phyloP scores from a whole-genome alignment of 1,140 invertebrate genomes.

The Neomicropteryx cornuta region DNA sequence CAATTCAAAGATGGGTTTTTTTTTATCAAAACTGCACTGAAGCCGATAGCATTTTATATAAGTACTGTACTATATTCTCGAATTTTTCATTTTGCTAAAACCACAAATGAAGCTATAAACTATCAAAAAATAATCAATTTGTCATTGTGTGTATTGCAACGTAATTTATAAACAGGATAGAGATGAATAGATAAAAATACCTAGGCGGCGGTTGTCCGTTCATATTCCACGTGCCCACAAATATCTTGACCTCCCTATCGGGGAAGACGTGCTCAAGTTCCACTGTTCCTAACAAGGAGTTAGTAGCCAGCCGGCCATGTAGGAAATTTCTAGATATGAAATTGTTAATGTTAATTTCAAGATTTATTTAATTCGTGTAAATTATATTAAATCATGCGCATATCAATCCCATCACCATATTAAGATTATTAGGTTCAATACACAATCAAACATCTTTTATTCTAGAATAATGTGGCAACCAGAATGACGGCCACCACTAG shows the following conservation, averaged over 20 bases:
- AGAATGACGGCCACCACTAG: no score
- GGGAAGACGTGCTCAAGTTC: conserved; percentile 82
- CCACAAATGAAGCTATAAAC: no score
- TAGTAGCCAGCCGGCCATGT: conserved; percentile 63
- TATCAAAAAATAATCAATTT: no score
- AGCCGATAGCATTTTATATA: no score
- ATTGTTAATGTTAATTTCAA: neutral
- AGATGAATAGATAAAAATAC: conserved; percentile 23
- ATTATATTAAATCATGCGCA: no score
- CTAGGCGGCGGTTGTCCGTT: conserved; percentile 71
- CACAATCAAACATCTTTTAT: neutral
- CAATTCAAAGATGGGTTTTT: no score
- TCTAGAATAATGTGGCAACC: no score
- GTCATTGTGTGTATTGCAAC: no score
- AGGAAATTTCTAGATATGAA: conserved; percentile 54
- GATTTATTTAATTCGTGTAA: no score
- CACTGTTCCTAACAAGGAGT: conserved; percentile 66
- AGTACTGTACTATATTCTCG: no score
- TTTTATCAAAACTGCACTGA: no score
- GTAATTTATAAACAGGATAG: neutral
- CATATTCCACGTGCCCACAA: conserved; percentile 95
- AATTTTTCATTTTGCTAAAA: no score
- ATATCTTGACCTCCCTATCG: conserved; percentile 72
- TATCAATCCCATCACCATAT: neutral
- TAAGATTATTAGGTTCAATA: neutral